Evolutionary conservation across 2,113 vertebrate genomes (phyloP), one percentile per base, ranked within the genome.

Genomic region (Tupaia tana): DNA sequence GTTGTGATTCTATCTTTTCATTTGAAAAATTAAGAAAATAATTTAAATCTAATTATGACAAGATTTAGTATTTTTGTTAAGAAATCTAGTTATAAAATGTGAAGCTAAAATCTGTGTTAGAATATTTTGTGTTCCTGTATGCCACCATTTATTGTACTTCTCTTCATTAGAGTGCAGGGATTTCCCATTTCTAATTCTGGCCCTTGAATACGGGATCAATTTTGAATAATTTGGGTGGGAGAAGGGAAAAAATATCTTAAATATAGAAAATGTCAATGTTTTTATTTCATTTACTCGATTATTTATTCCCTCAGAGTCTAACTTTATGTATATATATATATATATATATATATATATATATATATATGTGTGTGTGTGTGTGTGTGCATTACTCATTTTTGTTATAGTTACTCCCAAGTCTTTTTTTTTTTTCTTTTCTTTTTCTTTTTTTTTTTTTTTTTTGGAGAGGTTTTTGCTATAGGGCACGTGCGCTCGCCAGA

Each of bases 281-380:
- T 80, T 74, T 56, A 61, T 75, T 93, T 80, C 8, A 71, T 31
- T 91, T 31, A 69, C 20, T 93, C 18, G 59, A 6, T 63, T 27
- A 1, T 64, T 24, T 74, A 63, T 84, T 83, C 7, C 10, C 24
- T 88, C 31, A 63, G 24, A 85, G 75, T 88, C 91, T 64, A 87
- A 56, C 59, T 90, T 92, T 70, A 29, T 58, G 64, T 82, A 64
- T n/a, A n/a, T n/a, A n/a, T n/a, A n/a, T n/a, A n/a, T n/a, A n/a
- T n/a, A n/a, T n/a, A n/a, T n/a, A n/a, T n/a, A n/a, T n/a, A n/a
- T n/a, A n/a, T n/a, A n/a, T n/a, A n/a, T n/a, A n/a, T n/a, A n/a
- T n/a, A n/a, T n/a, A n/a, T n/a, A n/a, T n/a, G n/a, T n/a, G n/a
- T n/a, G n/a, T n/a, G n/a, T n/a, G n/a, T n/a, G n/a, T n/a, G n/a